Conservation (phyloP, 2,797 vertebrate genomes). For the Etheostoma nigrum region DNA sequence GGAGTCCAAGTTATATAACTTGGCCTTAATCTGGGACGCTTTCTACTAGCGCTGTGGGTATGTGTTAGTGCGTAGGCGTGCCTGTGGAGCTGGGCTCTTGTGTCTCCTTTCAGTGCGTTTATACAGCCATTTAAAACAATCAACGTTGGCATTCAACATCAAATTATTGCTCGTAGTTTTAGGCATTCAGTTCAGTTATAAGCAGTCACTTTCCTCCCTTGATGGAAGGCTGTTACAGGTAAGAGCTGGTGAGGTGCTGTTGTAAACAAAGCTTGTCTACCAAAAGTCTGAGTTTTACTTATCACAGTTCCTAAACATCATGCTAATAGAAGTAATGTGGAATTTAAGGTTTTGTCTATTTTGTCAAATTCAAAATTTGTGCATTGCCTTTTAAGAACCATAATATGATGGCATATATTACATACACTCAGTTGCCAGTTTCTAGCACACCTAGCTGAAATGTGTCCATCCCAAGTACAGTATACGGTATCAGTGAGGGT, state of each 20-base stretch:
- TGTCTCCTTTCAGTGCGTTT: conserved; percentile 18
- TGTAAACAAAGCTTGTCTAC: conserved; percentile 29
- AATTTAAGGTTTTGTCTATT: not conserved
- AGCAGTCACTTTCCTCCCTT: not conserved
- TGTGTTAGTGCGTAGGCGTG: conserved; percentile 70
- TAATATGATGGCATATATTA: not conserved
- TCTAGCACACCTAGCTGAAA: not conserved
- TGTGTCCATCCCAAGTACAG: not conserved
- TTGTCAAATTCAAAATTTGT: not conserved
- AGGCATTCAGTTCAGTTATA: not conserved
- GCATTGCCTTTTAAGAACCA: not conserved
- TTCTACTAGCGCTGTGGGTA: conserved; percentile 66
- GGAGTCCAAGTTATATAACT: conserved; percentile 85
- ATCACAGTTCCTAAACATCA: not conserved
- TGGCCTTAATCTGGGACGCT: conserved; percentile 84
- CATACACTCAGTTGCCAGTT: not conserved
- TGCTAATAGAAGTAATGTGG: not conserved
- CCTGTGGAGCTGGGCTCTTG: conserved; percentile 35
- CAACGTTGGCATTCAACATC: not conserved
- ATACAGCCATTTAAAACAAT: conserved; percentile 25
- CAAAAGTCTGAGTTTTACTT: not conserved
- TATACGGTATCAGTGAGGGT: not conserved
- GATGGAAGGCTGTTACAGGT: conserved; percentile 12
- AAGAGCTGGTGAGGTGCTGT: conserved; percentile 8
- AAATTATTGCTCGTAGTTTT: conserved; percentile 2